Percentiles rank a stretch among this genome's conserved stretches.
These are phyloP conservation scores for Ciconia nigra DNA, from an alignment of 2,797 vertebrate species.

Conservation along the genomic window DNA sequence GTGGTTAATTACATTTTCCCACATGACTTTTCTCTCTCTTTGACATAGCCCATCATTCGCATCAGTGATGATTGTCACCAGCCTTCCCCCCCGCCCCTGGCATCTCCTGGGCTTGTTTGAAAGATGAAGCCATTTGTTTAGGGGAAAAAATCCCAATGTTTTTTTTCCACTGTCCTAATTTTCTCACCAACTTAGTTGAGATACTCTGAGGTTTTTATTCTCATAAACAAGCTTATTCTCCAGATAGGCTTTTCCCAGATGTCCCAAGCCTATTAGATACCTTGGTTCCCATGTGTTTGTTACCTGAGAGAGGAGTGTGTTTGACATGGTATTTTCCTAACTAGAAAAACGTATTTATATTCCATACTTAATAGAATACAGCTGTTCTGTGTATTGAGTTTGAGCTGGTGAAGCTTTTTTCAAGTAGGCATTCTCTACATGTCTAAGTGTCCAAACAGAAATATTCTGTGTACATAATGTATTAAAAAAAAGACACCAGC, in stretches of 20 bases:
- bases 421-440: not conserved
- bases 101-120: slow-evolving; percentile 39
- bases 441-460: slow-evolving; percentile 26
- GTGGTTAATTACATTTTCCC: slow-evolving; percentile 55
- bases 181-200: slow-evolving; percentile 15
- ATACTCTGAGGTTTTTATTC: not conserved
- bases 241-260: not conserved
- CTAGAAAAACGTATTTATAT: not conserved
- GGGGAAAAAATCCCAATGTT: not conserved
- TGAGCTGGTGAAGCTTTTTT: not conserved
- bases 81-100: not conserved
- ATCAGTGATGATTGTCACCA: slow-evolving; percentile 54
- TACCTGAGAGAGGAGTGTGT: not conserved
- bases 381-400: not conserved
- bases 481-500: slow-evolving; percentile 31
- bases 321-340: not conserved
- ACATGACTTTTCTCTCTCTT: slow-evolving; percentile 58
- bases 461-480: slow-evolving; percentile 11
- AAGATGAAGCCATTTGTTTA: slow-evolving; percentile 43
- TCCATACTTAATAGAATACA: not conserved
- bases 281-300: not conserved
- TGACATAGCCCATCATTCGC: slow-evolving; percentile 58
- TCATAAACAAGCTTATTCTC: not conserved
- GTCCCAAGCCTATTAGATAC: not conserved
- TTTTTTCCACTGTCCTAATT: not conserved